Evolutionary conservation across 2,888 invertebrate genomes (phyloP), one percentile per base, ranked within the genome.

Genomic region (Noctua janthina): DNA sequence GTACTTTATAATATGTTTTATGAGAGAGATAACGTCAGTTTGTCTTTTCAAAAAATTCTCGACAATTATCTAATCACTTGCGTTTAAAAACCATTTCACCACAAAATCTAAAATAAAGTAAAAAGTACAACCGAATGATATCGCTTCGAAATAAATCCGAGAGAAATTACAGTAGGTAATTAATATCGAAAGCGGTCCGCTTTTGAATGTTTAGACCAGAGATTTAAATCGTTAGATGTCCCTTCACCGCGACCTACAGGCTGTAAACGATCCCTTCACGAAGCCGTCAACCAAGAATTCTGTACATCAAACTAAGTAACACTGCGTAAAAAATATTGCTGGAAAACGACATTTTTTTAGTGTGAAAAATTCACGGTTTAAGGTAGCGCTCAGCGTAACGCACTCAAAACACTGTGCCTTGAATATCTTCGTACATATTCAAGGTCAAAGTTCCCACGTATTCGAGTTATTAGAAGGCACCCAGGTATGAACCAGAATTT

Each of bases 121-220:
- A 29, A 15, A 29, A 29, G 6, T 29, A 51, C 56, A 35, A 29
- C 17, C 29, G 23, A 76, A 17, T 29, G 56, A 83, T 43, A 76
- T 81, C 11, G 46, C 15, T 43, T 13, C 1, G 39, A 66, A 81
- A 70, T 35, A 29, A 10, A 70, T 59, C 43, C 51, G 20, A 64
- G 49, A 35, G 64, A 56, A 59, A 84, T 84, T 79, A 49, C 73
- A 56, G 49, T 51, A 29, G 29, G 29, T 29, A 68, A 84, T 82
- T 84, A 73, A 84, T 79, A 62, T 62, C 43, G 29, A 11, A 73
- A 73, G 29, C 17, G 69, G 84, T 64, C 8, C 4, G 29, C 17
- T 64, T 49, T 35, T 29, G 1, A 83, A 56, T 56, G 49, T 72
- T 83, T 77, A 15, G 39, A 39, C 20, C 39, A 35, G 10, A 39